A percentile compares a stretch with the other conserved stretches of the same genome.
Evolutionary conservation across 2,113 vertebrate species (phyloP).

Genomic region (human (Homo sapiens)): DNA sequence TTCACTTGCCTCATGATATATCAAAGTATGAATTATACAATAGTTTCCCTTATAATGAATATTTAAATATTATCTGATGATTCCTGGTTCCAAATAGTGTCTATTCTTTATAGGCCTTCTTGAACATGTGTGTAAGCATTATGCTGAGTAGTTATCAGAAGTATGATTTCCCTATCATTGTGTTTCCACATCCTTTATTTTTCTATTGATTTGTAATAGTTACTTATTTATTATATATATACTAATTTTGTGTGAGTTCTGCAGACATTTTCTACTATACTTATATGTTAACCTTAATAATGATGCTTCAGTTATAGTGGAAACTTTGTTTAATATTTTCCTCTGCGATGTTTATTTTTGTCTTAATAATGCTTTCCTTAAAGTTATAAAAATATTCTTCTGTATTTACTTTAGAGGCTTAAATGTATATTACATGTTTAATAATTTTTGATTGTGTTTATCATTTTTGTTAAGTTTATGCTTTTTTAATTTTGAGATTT

Average conservation of each 20-base stretch:
- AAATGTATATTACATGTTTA: background rate
- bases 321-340: background rate
- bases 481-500: background rate
- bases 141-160: background rate
- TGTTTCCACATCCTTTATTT: background rate
- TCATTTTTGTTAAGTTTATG: background rate
- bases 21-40: background rate
- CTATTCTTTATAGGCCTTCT: background rate
- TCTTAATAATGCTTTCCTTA: background rate
- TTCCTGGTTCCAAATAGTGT: background rate
- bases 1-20: background rate
- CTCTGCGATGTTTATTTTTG: background rate
- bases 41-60: background rate
- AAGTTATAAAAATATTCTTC: background rate
- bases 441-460: background rate
- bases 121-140: background rate
- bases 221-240: background rate
- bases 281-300: background rate
- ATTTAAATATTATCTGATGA: background rate
- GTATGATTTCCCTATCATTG: background rate
- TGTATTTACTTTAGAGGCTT: background rate
- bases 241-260: background rate
- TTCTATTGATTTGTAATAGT: background rate
- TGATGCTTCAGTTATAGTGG: background rate
- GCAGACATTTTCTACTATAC: background rate